These are phyloP conservation scores for Ectobius pallidus DNA, from an alignment of 2,888 invertebrate genomes.

Conservation along the genomic window DNA sequence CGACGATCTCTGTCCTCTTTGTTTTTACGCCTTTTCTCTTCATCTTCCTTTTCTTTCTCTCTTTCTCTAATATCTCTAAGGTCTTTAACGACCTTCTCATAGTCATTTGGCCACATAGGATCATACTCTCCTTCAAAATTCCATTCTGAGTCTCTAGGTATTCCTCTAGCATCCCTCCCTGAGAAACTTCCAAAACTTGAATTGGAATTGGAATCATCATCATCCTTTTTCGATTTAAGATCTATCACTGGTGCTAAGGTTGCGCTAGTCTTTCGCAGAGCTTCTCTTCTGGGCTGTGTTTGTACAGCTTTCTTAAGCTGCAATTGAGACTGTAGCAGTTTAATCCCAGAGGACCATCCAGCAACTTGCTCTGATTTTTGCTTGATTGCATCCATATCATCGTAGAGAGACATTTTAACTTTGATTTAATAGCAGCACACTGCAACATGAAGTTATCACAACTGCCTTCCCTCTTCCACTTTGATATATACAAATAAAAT, in stretches of 20 bases:
- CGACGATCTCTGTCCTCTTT: constrained; percentile 59
- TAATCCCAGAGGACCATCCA: constrained; percentile 93
- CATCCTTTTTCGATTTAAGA: constrained; percentile 69
- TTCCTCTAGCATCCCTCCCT: constrained; percentile 31
- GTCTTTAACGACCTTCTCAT: constrained; percentile 93
- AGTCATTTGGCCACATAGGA: constrained; percentile 98
- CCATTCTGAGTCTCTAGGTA: constrained; percentile 66
- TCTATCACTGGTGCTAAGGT: constrained; percentile 80
- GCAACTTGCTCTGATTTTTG: constrained; percentile 82
- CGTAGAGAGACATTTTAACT: constrained; percentile 89
- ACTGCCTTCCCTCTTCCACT: no score
- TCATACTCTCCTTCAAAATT: constrained; percentile 92
- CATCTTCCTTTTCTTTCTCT: constrained; percentile 68
- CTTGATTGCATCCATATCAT: constrained; percentile 85
- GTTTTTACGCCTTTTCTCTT: constrained; percentile 63
- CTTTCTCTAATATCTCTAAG: no score
- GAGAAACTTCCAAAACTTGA: constrained; percentile 47
- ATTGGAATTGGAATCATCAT: constrained; percentile 58
- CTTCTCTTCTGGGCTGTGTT: constrained; percentile 79
- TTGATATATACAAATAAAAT: no score
- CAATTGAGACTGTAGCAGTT: constrained; percentile 88
- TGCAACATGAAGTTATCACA: no score
- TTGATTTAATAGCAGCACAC: no score
- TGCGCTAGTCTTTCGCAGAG: constrained; percentile 60
- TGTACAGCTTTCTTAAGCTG: constrained; percentile 84